Evolutionary conservation across 2,888 invertebrate genomes (phyloP), one percentile per base, ranked within the genome.

Genomic region (Gasteruption jaculator): DNA sequence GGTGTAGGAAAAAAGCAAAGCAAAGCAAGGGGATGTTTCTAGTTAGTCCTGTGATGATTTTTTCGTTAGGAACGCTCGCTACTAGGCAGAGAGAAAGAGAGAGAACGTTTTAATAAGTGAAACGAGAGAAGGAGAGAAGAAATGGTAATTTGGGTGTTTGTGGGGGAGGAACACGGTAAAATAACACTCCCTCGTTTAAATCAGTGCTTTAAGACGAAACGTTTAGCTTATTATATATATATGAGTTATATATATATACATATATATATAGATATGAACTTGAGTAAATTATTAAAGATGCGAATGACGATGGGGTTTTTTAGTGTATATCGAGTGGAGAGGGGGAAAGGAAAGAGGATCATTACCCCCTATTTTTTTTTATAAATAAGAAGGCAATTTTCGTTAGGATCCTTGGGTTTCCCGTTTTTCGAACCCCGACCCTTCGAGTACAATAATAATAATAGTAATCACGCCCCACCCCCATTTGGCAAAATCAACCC

Each of bases 201-300:
- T 68, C 70, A 70, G 70, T 70, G 70, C 70, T 70, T 70, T 70
- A 70, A 68, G 66, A 63, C 58, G 59, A 58, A 64, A 65, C 57
- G 61, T 65, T 65, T 65, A 66, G 66, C 66, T 67, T 66, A 63
- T 59, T 49, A 51, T 51, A 53, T 40, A 56, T 15, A 36, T 19
- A 22, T 20, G 10, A 37, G 32, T 46, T 43, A 42, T 40, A 45
- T 34, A 43, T 37, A 49, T 33, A 49, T 35, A 43, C 40, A 43
- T 25, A 45, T 39, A 44, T 35, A 45, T 34, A 45, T 38, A 45
- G 40, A 47, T 40, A 47, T 43, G 32, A 47, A 38, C 24, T 39
- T 35, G 46, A n/a, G n/a, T n/a, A n/a, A n/a, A n/a, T n/a, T n/a
- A n/a, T n/a, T n/a, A n/a, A n/a, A n/a, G n/a, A n/a, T n/a, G n/a